Evolutionary conservation across 2,888 invertebrate genomes (phyloP), one percentile per base, ranked within the genome.

Genomic region (Ceramica pisi): DNA sequence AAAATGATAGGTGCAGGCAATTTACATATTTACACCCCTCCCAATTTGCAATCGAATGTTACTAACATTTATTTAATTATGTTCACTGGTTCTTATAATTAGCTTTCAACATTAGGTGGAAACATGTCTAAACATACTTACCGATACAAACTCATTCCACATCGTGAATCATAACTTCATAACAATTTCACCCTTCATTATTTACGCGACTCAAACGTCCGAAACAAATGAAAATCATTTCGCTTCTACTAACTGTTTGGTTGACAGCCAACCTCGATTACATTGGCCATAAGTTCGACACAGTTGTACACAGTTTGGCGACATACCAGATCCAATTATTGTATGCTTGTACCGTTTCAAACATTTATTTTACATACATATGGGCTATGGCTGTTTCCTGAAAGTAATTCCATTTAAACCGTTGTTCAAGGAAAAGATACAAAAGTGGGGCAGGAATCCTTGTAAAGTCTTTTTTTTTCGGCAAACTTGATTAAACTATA

Each of bases 301-400:
- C 70, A 82, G 61, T 78, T 75, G 31, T 62, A 75, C 63, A 70
- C 71, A 41, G 81, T 71, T 81, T 81, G 83, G 81, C 81, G 71
- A 35, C 35, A 71, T 50, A 81, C 78, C 81, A 83, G 78, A 77
- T 70, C 67, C 78, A 78, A 77, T 81, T 68, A 79, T 79, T 79
- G 71, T 81, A 9, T 61, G 67, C 60, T 61, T 44, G 60, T 64
- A 50, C 26, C 62, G 66, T 78, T 63, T 41, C 44, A 71, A 53
- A 50, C 71, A 65, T 77, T 62, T 61, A 35, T 31, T 79, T 78
- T 62, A 64, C 67, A 67, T 73, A 61, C 23, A 51, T 16, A 62
- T 50, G 31, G 50, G 23, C 38, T 23, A 8, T 35, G 35, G 12
- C 60, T 14, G 19, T 56, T 80, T 46, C 48, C 41, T 44, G 61